phyloP scores from a whole-genome alignment of 1,140 invertebrate species.

The Campoletis sonorensis region DNA sequence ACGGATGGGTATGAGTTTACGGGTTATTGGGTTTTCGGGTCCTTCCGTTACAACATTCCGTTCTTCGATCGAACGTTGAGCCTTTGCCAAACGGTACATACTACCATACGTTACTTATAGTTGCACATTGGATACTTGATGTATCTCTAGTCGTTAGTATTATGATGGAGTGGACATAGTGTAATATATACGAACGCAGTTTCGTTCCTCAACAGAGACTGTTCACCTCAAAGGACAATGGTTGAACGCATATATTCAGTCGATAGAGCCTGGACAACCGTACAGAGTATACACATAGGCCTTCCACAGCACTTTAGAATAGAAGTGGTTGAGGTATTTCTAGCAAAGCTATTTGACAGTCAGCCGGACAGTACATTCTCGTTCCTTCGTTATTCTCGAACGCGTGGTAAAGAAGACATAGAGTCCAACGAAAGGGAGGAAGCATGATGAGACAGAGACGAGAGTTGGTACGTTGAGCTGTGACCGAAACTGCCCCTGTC shows the following conservation, averaged over 20 bases:
- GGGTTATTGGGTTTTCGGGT: conserved; percentile 47
- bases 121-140: not conserved
- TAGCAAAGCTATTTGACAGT: conserved; percentile 21
- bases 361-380: not conserved
- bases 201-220: not conserved
- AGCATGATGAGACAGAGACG: conserved; percentile 31
- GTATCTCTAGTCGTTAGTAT: not conserved
- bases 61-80: conserved; percentile 25
- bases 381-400: not conserved
- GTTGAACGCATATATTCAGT: not conserved
- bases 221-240: not conserved
- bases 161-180: not conserved
- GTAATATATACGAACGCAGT: not conserved
- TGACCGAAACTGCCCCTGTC: conserved; percentile 36
- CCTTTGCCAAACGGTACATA: not conserved
- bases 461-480: conserved; percentile 27
- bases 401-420: conserved; percentile 15
- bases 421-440: not conserved
- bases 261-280: not conserved
- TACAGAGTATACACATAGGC: not conserved
- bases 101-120: not conserved
- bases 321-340: conserved; percentile 12
- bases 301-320: not conserved
- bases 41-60: conserved; percentile 37
- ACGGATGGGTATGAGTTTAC: conserved; percentile 5